Conservation (phyloP, 2,797 vertebrate species). For the Glossophaga mutica region DNA sequence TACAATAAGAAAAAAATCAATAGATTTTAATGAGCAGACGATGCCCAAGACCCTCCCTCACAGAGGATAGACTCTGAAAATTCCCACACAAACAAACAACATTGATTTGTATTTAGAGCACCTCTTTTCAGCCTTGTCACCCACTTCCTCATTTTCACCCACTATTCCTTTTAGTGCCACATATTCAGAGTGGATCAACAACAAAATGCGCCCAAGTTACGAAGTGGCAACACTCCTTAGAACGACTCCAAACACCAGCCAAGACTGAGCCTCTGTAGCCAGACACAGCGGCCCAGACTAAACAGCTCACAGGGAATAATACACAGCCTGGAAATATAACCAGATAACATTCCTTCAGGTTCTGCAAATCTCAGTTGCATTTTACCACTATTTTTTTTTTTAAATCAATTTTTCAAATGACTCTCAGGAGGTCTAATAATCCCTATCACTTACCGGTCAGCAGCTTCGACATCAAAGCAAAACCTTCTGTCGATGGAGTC, state of each 20-base stretch:
- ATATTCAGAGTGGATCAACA: not conserved
- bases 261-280: not conserved
- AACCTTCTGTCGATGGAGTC: slow-evolving; percentile 94
- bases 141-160: not conserved
- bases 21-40: not conserved
- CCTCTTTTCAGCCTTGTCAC: not conserved
- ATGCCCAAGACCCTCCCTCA: not conserved
- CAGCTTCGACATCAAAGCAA: slow-evolving; percentile 96
- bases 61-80: not conserved
- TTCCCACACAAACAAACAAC: not conserved
- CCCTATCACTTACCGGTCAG: slow-evolving; percentile 88
- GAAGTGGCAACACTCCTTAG: not conserved
- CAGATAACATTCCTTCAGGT: not conserved
- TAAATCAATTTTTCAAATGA: not conserved
- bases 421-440: not conserved
- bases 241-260: not conserved
- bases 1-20: not conserved
- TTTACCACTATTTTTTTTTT: not conserved
- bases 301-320: not conserved
- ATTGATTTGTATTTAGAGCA: accelerated
- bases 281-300: not conserved
- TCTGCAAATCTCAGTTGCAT: not conserved
- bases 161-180: not conserved
- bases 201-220: not conserved
- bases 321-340: not conserved